Base-by-base conservation (phyloP, 1,140 invertebrate species). In the Zaprionus capensis region DNA sequence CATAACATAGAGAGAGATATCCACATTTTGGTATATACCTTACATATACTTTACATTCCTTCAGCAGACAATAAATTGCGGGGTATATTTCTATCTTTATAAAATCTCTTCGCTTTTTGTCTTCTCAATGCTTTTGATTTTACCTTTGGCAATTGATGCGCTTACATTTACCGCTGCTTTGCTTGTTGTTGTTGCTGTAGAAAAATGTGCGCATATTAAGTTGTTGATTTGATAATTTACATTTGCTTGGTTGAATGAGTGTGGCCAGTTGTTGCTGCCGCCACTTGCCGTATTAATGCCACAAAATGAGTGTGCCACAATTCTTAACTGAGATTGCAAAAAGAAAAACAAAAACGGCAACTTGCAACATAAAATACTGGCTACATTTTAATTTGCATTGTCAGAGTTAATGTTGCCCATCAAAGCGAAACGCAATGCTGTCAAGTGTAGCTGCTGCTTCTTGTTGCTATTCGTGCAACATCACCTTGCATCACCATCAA, bases 161-260 rank as follows among this genome's bases (percentile, higher is more conserved):
- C 56, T 28, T 17, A 38, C 41, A 58, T 31, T 71, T 65, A 38
- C 44, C 57, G 53, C 49, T 24, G 34, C 28, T 53, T 62, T 71
- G 49, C 59, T 34, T 59, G 69, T 57, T 70, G 51, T 53, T 84
- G 82, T 66, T 62, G 49, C 62, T 87, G 69, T 61, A 66, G 79
- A 63, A 73, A 71, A 76, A 76, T 78, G 78, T 80, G 67, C 58
- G 84, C 80, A 87, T 87, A 88, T 88, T 87, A 87, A 83, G 83
- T 83, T 87, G 80, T 78, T 88, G 80, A 87, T 87, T 87, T 82
- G 83, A 72, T 77, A 76, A 86, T 86, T 83, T 86, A 80, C 80
- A 83, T 84, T 82, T 74, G 26, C 31, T 11, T 44, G 31, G 20
- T 34, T n/a, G 28, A 41, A 38, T 12, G 26, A 15, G 5, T 20